Percentiles rank a stretch among this genome's conserved stretches.
Conservation (phyloP, 2,888 invertebrate species). For the Xanthostigma xanthostigma region DNA sequence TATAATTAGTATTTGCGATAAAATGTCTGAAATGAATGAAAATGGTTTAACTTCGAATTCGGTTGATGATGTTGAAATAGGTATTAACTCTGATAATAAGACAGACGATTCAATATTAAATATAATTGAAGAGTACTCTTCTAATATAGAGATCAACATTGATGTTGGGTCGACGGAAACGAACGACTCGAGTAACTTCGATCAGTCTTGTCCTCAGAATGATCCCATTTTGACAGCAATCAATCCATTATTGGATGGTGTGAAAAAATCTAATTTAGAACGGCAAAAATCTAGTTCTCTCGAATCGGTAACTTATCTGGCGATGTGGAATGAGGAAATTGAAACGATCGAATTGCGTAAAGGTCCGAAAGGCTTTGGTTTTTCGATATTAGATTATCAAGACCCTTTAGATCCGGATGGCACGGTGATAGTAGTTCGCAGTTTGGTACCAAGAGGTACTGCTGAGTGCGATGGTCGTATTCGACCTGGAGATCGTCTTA, state of each 20-base stretch:
- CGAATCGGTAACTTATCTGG: conserved; percentile 87
- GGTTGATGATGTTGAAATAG: too few relatives aligned
- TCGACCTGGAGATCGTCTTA: conserved; percentile 86
- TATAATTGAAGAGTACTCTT: too few relatives aligned
- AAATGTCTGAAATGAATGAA: too few relatives aligned
- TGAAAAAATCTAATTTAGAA: conserved; percentile 28
- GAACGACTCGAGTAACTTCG: too few relatives aligned
- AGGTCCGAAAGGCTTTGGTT: conserved; percentile 92
- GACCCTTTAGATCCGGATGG: conserved; percentile 91
- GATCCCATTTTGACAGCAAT: too few relatives aligned
- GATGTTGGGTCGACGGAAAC: too few relatives aligned
- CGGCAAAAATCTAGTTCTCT: conserved; percentile 75
- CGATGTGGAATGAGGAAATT: conserved; percentile 93
- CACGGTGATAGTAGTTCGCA: conserved; percentile 93
- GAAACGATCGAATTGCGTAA: conserved; percentile 84
- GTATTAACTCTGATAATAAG: too few relatives aligned
- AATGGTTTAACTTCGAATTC: too few relatives aligned
- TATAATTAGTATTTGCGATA: too few relatives aligned
- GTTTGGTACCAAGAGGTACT: conserved; percentile 94
- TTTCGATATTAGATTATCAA: conserved; percentile 95
- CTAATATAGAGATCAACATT: too few relatives aligned
- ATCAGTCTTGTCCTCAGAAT: too few relatives aligned
- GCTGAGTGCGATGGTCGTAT: conserved; percentile 89
- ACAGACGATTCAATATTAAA: too few relatives aligned
- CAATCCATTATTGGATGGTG: not conserved